Base-by-base conservation (phyloP, 23 tunicate species). In the Clavelina lepadiformis region DNA sequence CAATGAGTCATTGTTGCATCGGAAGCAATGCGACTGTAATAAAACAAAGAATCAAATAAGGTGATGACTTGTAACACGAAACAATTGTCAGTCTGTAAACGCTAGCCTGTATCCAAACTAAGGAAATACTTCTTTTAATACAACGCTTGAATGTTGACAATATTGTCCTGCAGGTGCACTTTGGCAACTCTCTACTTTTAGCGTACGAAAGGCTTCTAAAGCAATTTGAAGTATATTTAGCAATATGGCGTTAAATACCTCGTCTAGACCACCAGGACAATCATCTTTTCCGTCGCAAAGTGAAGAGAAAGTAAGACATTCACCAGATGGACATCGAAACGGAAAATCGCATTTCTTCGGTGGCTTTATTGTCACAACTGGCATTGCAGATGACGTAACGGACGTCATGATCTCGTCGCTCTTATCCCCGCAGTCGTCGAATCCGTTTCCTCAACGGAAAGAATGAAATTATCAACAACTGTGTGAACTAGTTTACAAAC, bases 371-470 rank as follows among this genome's bases (percentile, higher is more conserved):
- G 61, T 33, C 19, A 27, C 34, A 5, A 30, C 32, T 15, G 45
- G 46, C 5, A 20, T 11, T 19, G 28, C 2, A 7, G 60, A 33
- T 1, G 76, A 44, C 8, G 26, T 2, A 6, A 61, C 52, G 1
- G 76, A 55, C 4, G 31, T 53, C 5, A 21, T 3, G 1, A 56
- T 34, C 56, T 71, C 76, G 33, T 71, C 76, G 51, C 76, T 71
- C 23, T 71, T 71, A 23, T 71, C 76, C 5, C 64, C 59, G 21
- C 76, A 71, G 24, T 71, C 65, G 63, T 71, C 76, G 11, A 71
- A 24, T 46, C 34, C 65, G 51, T 71, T 71, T 5, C 53, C 76
- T 71, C 32, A 20, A 23, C 18, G 33, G 55, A 26, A 47, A 24
- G 7, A 6, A 13, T 53, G 20, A 6, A 7, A 13, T 23, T 41